phyloP scores from a whole-genome alignment of 2,797 vertebrate genomes.

The Cyprinella venusta region DNA sequence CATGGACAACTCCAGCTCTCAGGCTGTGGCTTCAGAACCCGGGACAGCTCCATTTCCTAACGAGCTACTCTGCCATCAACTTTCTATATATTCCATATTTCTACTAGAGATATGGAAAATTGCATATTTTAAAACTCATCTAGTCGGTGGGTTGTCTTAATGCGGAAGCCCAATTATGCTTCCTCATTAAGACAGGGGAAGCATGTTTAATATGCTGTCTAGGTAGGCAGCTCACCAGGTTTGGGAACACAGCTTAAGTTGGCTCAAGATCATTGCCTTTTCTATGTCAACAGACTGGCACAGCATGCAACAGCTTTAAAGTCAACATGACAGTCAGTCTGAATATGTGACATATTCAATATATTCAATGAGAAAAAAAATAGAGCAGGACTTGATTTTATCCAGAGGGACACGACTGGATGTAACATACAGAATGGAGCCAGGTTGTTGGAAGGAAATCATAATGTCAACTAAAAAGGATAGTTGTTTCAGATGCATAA shows the following conservation, averaged over 20 bases:
- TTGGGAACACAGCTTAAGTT: background rate
- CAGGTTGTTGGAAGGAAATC: background rate
- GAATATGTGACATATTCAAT: background rate
- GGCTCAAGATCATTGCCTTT: constrained; percentile 5
- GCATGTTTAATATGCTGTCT: background rate
- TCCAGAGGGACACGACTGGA: constrained; percentile 9
- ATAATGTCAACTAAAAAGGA: background rate
- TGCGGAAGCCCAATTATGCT: constrained; percentile 14
- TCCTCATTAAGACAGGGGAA: too few species aligned
- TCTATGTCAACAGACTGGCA: background rate
- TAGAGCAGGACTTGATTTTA: background rate
- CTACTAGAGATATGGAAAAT: constrained; percentile 1
- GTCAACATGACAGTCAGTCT: background rate
- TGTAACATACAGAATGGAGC: background rate
- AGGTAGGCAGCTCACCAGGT: background rate
- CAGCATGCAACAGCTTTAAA: background rate
- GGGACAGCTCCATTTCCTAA: background rate
- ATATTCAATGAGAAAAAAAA: background rate
- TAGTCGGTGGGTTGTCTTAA: background rate
- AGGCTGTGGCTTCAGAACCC: background rate
- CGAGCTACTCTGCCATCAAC: background rate
- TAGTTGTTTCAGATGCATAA: background rate
- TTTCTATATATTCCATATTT: background rate
- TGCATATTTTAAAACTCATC: constrained; percentile 14
- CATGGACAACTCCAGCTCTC: constrained; percentile 13